Base-by-base conservation (phyloP, 2,888 invertebrate genomes). In the Cephus runcator region DNA sequence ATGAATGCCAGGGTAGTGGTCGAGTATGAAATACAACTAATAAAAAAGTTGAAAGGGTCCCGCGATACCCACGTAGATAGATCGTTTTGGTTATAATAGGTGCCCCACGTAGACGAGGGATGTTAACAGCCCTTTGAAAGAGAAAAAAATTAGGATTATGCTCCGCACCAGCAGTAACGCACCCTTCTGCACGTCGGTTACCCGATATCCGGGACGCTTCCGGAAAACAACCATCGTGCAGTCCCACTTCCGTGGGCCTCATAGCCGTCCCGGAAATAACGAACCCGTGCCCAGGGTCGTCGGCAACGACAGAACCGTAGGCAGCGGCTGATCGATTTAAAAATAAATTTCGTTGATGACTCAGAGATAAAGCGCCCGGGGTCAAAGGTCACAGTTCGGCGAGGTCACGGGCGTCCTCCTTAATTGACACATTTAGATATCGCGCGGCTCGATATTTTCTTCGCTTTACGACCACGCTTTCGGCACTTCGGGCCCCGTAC, bases 21-120 rank as follows among this genome's bases (percentile, higher is more conserved):
- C 79, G 82, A 83, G 78, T 81, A 85, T 86, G 85, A 85, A 86
- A 87, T 87, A 87, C 83, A 83, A 87, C 83, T 84, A 83, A 86
- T 87, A 88, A 88, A 88, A 86, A 83, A 84, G 82, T 83, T 83
- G 81, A 85, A 85, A 85, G 81, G 86, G 81, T 75, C 75, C 80
- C 81, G 77, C 83, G 74, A 73, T 77, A 74, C 33, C 34, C n/a
- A 30, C 71, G 77, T 74, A 83, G 78, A 79, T 80, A 85, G 85
- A 88, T 88, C 87, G 85, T 83, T 88, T 87, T 85, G 84, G 85
- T 82, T 82, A 85, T 87, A 87, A 86, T 86, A 87, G 84, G 6
- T 23, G 79, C 83, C 81, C 82, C 80, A 81, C 81, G 81, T 76
- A 73, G 75, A 78, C 75, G 78, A 83, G 86, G 88, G 86, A 86